Evolutionary conservation across 2,888 invertebrate species (phyloP), one percentile per base, ranked within the genome.

Genomic region (Cremastobaeus sp.): DNA sequence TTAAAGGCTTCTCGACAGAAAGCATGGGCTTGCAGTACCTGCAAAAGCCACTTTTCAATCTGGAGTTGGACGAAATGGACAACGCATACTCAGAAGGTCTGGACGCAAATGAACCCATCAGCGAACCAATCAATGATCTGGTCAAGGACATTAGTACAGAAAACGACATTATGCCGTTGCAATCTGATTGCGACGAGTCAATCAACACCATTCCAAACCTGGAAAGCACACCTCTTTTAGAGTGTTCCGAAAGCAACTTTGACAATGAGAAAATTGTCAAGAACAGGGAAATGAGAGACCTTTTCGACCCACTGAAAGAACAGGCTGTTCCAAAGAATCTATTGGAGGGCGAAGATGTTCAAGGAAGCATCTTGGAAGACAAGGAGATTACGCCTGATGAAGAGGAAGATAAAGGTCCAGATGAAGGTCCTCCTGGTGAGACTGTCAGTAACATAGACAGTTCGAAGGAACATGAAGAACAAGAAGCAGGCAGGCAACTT

Each of bases 1-100:
- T 82, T 12, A 82, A 81, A 60, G 82, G 82, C 3, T 82, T 82
- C 37, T 60, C 74, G 1, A 9, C 65, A 0, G 74, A 70, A 12
- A 57, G 62, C 2, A 74, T 74, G 18, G 62, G 66, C 30, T 64
- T 32, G 28, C 57, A 41, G 76, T 79, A 21, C 50, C 52, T 48
- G 15, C 68, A 72, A 21, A 69, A 76, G 28, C 69, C 69, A 14
- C 18, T 74, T 0, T 74, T 74, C 20, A 74, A 74, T 28, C 18
- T 74, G 15, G 75, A 68, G 21, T 28, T 75, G 11, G 75, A 68
- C n/a, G 75, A 71, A 18, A 66, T 75, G n/a, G 73, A 73, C 14
- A 65, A 66, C 15, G 11, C 60, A 1, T 73, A 73, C 14, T 9
- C 12, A 2, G 73, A 62, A 25, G 50, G 50, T 11, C 62, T 70